Conservation (phyloP, 1,140 invertebrate species). For the Arctopsyche grandis region DNA sequence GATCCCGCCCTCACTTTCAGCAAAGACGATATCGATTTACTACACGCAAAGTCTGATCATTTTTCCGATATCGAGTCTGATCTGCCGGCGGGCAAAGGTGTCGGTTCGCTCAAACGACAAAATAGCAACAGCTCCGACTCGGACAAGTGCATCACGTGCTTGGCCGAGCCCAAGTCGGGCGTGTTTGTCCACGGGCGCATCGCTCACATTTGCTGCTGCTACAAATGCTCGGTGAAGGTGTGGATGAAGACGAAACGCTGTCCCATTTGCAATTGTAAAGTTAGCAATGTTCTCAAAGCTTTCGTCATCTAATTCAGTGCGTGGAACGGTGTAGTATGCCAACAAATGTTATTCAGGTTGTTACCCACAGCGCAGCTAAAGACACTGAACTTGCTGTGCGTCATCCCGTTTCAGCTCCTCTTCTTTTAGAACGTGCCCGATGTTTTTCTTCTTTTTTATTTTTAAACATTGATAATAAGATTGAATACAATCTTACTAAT, state of each 20-base stretch:
- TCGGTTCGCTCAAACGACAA: not conserved
- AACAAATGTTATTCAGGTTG: conserved; percentile 45
- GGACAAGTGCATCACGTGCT: conserved; percentile 71
- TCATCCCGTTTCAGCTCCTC: no score
- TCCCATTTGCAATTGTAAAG: conserved; percentile 74
- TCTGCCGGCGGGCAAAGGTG: not conserved
- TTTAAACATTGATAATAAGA: no score
- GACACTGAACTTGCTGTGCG: not conserved
- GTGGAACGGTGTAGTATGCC: no score
- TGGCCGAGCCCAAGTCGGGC: conserved; percentile 69
- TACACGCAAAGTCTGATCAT: conserved; percentile 53
- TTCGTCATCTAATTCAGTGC: conserved; percentile 63
- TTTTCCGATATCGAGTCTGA: conserved; percentile 43
- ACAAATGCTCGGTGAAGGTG: conserved; percentile 72
- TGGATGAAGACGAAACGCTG: conserved; percentile 71
- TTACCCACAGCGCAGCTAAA: conserved; percentile 50
- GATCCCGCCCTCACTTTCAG: conserved; percentile 41
- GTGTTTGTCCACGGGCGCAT: conserved; percentile 73
- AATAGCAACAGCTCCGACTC: conserved; percentile 51
- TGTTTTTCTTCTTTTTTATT: no score
- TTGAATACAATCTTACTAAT: no score
- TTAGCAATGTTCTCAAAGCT: conserved; percentile 71
- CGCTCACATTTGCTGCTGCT: conserved; percentile 75
- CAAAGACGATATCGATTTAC: conserved; percentile 45
- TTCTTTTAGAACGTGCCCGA: no score